These are phyloP conservation scores for Entomobrya proxima DNA, from an alignment of 2,888 invertebrate species.

Conservation along the genomic window DNA sequence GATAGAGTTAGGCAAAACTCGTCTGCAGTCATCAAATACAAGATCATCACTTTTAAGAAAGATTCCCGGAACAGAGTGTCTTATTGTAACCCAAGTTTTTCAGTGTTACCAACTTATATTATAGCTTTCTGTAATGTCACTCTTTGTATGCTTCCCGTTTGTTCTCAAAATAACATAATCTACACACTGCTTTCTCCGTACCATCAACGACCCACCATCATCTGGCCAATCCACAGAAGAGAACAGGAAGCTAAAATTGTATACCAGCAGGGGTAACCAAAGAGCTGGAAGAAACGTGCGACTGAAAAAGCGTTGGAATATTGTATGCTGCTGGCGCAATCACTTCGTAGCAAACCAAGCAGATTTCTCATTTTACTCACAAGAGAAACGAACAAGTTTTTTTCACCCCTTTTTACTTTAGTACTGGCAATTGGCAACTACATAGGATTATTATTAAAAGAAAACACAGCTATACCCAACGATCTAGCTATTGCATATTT, in stretches of 20 bases:
- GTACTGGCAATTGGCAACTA: background rate
- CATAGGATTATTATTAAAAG: background rate
- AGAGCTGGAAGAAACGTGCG: background rate
- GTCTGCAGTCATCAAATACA: background rate
- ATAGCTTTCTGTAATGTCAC: slow-evolving; percentile 42
- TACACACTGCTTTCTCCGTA: background rate
- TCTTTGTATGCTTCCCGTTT: slow-evolving; percentile 51
- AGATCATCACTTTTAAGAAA: slow-evolving; percentile 46
- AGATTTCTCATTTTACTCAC: slow-evolving; percentile 26
- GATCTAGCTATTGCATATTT: slow-evolving; percentile 9
- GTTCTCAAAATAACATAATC: slow-evolving; percentile 51
- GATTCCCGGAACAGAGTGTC: background rate
- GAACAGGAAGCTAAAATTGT: background rate
- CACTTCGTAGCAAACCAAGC: slow-evolving; percentile 6
- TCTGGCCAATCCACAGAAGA: background rate
- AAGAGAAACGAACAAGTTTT: slow-evolving; percentile 11
- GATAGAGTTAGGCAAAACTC: background rate
- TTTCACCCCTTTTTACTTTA: background rate
- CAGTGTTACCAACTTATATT: background rate
- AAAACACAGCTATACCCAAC: background rate
- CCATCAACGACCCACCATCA: slow-evolving; percentile 9
- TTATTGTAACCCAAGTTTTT: background rate
- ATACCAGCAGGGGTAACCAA: background rate
- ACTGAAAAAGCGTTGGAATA: background rate
- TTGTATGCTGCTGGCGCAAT: background rate